Evolutionary conservation across 2,797 vertebrate species (phyloP).

Genomic region (Anguilla anguilla): DNA sequence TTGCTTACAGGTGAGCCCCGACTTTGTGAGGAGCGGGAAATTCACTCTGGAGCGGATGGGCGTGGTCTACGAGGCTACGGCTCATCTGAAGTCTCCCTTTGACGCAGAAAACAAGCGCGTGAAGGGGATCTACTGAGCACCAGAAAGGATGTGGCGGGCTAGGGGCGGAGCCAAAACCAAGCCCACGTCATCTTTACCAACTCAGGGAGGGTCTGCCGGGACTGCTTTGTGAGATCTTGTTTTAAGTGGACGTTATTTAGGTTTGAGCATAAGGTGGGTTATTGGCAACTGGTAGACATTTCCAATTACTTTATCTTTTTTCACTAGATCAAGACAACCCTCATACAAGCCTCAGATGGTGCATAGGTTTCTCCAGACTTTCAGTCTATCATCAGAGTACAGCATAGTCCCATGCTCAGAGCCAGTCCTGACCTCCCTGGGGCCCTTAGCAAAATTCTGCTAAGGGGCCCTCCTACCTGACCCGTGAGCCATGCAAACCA

Average conservation of each 20-base stretch:
- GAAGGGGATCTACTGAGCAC: constrained; percentile 82
- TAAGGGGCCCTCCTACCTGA: no score
- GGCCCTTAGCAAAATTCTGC: no score
- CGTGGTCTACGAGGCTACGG: constrained; percentile 77
- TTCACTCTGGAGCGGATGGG: constrained; percentile 93
- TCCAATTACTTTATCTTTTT: neutral
- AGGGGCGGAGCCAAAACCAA: neutral
- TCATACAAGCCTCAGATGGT: neutral
- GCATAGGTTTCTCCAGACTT: neutral
- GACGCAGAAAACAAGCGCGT: constrained; percentile 90
- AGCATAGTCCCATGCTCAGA: neutral
- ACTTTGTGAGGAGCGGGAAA: constrained; percentile 84
- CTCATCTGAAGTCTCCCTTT: constrained; percentile 89
- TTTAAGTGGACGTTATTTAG: neutral
- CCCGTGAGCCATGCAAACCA: no score
- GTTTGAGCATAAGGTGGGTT: neutral
- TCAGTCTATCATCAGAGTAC: neutral
- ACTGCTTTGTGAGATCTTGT: neutral
- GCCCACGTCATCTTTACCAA: neutral
- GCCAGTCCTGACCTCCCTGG: no score
- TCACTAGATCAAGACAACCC: neutral
- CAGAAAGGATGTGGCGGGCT: constrained; percentile 27
- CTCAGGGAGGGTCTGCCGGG: neutral
- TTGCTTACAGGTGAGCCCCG: constrained; percentile 76
- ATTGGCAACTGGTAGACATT: neutral